Percentiles rank a stretch among this genome's conserved stretches.
These are phyloP conservation scores for Nothoprocta pentlandii DNA, from an alignment of 2,113 vertebrate genomes.

Conservation along the genomic window DNA sequence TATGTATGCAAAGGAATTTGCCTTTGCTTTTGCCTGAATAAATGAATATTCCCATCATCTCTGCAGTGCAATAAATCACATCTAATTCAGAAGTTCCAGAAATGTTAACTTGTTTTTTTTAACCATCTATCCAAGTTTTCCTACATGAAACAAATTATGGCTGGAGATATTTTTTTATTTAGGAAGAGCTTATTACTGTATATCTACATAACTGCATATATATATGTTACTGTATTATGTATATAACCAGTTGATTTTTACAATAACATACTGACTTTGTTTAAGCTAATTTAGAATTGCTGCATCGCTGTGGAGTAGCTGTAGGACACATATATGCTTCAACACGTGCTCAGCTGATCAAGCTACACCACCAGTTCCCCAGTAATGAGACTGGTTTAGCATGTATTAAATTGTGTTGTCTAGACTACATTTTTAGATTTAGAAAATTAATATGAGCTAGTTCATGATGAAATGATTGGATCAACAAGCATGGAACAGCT, in stretches of 20 bases:
- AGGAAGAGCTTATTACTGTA: background rate
- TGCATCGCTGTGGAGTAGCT: background rate
- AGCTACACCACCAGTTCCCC: background rate
- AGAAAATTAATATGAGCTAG: background rate
- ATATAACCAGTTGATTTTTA: background rate
- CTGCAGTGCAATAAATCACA: background rate
- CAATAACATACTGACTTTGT: background rate
- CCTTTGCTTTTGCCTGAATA: background rate
- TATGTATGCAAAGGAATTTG: background rate
- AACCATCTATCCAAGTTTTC: background rate
- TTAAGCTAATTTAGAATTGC: background rate
- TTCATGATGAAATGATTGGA: slow-evolving; percentile 7
- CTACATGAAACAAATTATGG: background rate
- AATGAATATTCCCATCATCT: background rate
- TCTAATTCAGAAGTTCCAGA: background rate
- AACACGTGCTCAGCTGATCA: background rate
- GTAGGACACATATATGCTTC: background rate
- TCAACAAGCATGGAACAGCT: background rate
- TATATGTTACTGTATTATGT: too few species aligned
- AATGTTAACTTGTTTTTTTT: background rate
- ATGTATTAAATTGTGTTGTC: slow-evolving; percentile 10
- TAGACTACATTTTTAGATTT: background rate
- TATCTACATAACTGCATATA: background rate
- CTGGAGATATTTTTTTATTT: background rate
- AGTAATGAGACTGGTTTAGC: slow-evolving; percentile 8